Conservation (phyloP, 2,888 invertebrate genomes). For the Latrodectus hesperus region DNA sequence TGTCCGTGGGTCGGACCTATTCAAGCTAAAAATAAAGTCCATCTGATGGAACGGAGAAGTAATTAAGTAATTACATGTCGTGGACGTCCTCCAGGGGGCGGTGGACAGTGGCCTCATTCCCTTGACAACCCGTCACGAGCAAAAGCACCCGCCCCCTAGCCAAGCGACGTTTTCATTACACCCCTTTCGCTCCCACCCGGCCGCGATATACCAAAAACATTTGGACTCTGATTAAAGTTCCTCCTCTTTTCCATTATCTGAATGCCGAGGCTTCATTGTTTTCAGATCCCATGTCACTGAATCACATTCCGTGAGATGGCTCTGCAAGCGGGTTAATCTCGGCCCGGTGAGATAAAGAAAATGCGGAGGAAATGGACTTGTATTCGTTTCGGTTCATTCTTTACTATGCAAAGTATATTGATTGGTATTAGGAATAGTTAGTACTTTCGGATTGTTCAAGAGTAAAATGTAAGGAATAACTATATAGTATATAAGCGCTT, state of each 20-base stretch:
- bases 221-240: constrained; percentile 49
- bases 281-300: no score
- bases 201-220: constrained; percentile 33
- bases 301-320: no score
- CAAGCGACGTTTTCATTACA: constrained; percentile 20
- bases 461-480: no score
- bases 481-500: no score
- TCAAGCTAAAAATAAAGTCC: constrained; percentile 43
- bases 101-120: constrained; percentile 57
- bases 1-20: neutral
- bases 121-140: constrained; percentile 57
- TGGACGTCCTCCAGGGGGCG: constrained; percentile 34
- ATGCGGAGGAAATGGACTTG: no score
- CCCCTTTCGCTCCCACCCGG: constrained; percentile 6
- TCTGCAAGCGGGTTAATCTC: no score
- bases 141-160: constrained; percentile 36
- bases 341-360: no score
- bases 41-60: constrained; percentile 52
- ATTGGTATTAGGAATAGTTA: no score
- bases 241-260: constrained; percentile 36
- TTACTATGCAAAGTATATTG: no score
- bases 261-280: neutral
- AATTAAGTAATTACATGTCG: constrained; percentile 62
- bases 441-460: no score
- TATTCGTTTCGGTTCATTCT: no score